These are phyloP conservation scores for Propithecus perrieri DNA, from an alignment of 2,797 vertebrate species.

Conservation along the genomic window DNA sequence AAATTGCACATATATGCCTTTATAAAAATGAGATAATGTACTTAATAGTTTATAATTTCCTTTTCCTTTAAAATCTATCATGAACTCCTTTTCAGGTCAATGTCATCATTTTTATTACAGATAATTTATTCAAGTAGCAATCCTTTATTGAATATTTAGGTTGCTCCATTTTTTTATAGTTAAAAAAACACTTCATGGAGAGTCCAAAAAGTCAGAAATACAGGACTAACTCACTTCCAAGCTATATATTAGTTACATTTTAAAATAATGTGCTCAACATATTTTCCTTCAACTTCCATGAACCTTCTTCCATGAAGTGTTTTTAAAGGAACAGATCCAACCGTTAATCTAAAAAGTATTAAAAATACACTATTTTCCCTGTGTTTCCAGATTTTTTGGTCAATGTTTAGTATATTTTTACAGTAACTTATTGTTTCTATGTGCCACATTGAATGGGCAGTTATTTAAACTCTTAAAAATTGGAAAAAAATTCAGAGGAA, in stretches of 20 bases:
- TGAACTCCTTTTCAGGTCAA: slow-evolving; percentile 31
- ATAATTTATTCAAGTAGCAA: not conserved
- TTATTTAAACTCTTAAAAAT: not conserved
- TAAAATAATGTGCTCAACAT: slow-evolving; percentile 14
- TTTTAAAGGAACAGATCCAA: not conserved
- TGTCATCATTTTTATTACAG: slow-evolving; percentile 1
- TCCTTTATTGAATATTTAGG: not conserved
- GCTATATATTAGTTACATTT: not conserved
- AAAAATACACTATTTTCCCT: not conserved
- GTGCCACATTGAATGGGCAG: not conserved
- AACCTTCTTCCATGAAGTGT: not conserved
- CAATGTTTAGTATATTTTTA: not conserved
- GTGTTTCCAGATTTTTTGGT: not conserved
- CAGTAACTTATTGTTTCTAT: not conserved
- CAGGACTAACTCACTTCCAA: slow-evolving; percentile 14
- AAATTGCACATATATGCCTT: not conserved
- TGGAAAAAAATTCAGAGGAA: not conserved
- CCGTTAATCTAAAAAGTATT: not conserved
- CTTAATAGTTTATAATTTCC: not conserved
- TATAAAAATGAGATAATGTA: slow-evolving; percentile 40
- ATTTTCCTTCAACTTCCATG: not conserved
- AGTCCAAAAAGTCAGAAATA: not conserved
- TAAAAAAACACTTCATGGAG: not conserved
- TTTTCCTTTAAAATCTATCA: slow-evolving; percentile 1
- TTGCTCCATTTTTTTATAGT: not conserved